A percentile compares a stretch with the other conserved stretches of the same genome.
Conservation (phyloP, 1,140 invertebrate species). For the Notospermus geniculatus region DNA sequence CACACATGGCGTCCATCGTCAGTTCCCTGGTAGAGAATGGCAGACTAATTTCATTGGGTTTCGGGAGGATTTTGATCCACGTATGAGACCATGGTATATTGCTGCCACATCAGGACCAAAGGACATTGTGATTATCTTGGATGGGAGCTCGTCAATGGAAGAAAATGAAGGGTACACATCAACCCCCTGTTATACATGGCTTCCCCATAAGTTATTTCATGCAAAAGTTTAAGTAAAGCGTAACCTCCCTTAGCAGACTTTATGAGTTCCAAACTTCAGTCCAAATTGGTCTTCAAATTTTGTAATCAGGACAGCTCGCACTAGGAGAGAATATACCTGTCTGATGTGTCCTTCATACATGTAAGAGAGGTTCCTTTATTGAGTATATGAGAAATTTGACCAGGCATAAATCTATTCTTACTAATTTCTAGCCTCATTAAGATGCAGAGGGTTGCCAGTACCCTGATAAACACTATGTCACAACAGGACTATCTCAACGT, state of each 20-base stretch:
- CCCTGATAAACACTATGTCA: constrained; percentile 29
- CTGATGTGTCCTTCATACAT: no score
- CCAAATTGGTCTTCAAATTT: no score
- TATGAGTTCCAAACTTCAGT: no score
- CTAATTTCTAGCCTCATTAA: constrained; percentile 24
- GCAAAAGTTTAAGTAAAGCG: no score
- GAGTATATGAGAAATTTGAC: no score
- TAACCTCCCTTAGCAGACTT: no score
- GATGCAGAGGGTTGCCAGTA: constrained; percentile 25
- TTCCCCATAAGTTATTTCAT: no score
- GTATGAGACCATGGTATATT: constrained; percentile 35
- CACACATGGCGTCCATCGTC: constrained; percentile 24
- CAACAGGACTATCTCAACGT: constrained; percentile 31
- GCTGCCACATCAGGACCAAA: constrained; percentile 31
- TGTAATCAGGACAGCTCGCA: no score
- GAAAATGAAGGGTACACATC: background rate
- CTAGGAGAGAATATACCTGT: no score
- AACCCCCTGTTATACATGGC: no score
- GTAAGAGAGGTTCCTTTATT: no score
- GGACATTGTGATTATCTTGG: constrained; percentile 32
- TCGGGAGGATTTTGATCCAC: constrained; percentile 33
- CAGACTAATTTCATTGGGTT: constrained; percentile 33
- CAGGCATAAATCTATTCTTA: no score
- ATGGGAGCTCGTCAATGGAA: constrained; percentile 22
- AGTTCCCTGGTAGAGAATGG: constrained; percentile 33